phyloP scores from a whole-genome alignment of 2,113 vertebrate species.

The Rhadina sibilatrix region DNA sequence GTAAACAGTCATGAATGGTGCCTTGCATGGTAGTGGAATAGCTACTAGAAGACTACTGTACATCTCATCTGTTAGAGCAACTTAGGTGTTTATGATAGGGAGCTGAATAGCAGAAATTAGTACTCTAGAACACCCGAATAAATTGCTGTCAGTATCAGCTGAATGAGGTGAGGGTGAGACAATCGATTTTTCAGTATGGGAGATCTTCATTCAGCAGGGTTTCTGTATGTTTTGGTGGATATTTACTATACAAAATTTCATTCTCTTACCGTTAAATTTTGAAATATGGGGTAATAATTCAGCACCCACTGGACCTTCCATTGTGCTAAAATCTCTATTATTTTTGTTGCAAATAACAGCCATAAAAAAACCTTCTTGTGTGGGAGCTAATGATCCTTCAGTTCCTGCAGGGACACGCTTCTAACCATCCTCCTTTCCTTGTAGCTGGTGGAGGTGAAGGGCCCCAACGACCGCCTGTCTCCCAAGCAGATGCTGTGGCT shows the following conservation, averaged over 20 bases:
- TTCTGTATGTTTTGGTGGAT: neutral
- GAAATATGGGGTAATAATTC: neutral
- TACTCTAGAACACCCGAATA: neutral
- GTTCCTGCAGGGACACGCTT: neutral
- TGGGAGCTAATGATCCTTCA: neutral
- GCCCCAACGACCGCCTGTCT: constrained; percentile 90
- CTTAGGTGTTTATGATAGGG: accelerated
- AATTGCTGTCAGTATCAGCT: neutral
- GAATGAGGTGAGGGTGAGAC: neutral
- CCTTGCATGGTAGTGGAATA: neutral
- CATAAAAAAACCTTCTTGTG: neutral
- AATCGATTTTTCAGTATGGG: accelerated
- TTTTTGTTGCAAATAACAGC: neutral
- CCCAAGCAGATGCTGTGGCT: constrained; percentile 94
- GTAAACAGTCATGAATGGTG: neutral
- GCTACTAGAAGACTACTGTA: neutral
- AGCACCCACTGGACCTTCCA: neutral
- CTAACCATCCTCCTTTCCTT: neutral
- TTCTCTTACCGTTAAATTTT: neutral
- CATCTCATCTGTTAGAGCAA: neutral
- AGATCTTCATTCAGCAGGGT: neutral
- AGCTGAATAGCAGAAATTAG: neutral
- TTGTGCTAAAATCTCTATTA: neutral
- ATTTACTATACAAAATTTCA: neutral
- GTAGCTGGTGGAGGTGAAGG: constrained; percentile 96